Base-by-base conservation (phyloP, 2,888 invertebrate species). In the Hirudinaria manillensis region DNA sequence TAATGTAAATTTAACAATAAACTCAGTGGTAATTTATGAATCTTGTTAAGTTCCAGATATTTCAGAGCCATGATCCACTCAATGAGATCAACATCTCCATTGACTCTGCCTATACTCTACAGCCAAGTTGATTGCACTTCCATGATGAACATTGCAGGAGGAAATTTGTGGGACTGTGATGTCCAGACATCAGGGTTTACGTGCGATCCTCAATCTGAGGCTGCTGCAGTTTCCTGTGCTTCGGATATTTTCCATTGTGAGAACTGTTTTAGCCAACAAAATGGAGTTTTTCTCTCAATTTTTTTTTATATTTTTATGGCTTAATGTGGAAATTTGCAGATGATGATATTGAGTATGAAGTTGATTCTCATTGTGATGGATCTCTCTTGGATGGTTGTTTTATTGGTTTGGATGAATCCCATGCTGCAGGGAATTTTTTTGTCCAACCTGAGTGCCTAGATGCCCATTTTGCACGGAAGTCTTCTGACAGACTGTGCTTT, bases 181-280 rank as follows among this genome's bases (percentile, higher is more conserved):
- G 16, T 53, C 16, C 32, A 21, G 7, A 45, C 29, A 21, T 34
- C 72, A 21, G 27, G 36, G 13, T 36, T 72, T n/a, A 53, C 51
- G 4, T 77, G 77, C 73, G 56, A 75, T 55, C 55, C 74, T 13
- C 45, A 29, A 24, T 32, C 16, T 16, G 78, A 77, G 66, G 72
- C 77, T 45, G 78, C 78, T 34, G 75, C 73, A 34, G 78, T 77
- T n/a, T 32, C 77, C 3, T 78, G 78, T 72, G 70, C 32, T 19
- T 29, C 55, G 21, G 45, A 70, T 16, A 73, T 75, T 61, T 29
- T 61, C 10, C 61, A 61, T n/a, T n/a, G 61, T 61, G 61, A 29
- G 24, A 61, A 61, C 29, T 45, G 45, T 45, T 45, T 45, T 45
- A 16, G 16, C 45, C 45, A 6, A 36, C 10, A 45, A 45, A 45